Conservation (phyloP, 2,888 invertebrate species). For the Rhagonycha fulva region DNA sequence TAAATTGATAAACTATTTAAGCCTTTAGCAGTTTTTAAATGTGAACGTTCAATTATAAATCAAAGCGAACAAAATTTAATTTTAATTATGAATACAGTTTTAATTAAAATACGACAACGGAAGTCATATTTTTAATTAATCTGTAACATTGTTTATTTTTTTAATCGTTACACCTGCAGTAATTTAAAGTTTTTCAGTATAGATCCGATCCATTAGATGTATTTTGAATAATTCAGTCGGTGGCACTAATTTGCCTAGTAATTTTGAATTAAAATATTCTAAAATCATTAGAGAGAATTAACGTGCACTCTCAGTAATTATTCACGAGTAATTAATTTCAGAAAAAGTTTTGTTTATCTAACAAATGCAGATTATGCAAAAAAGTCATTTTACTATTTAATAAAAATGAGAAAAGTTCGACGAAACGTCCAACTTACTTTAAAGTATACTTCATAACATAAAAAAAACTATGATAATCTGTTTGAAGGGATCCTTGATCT, state of each 20-base stretch:
- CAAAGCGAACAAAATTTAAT: neutral
- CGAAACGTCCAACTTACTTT: neutral
- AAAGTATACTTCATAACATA: neutral
- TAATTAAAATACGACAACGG: neutral
- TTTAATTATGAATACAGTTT: neutral
- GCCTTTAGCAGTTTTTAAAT: neutral
- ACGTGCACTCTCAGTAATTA: neutral
- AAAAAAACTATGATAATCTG: neutral
- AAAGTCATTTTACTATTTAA: neutral
- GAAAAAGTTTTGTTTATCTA: neutral
- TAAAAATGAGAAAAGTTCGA: neutral
- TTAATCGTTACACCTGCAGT: neutral
- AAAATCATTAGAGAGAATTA: neutral
- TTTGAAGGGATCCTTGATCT: conserved; percentile 29
- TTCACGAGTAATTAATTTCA: neutral
- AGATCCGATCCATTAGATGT: neutral
- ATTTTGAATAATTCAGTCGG: neutral
- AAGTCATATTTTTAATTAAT: neutral
- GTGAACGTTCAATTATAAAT: neutral
- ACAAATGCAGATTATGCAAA: neutral
- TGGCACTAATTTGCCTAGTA: neutral
- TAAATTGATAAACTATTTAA: neutral
- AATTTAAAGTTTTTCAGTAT: neutral
- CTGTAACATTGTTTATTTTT: neutral
- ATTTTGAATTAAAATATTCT: neutral